A percentile compares a stretch with the other conserved stretches of the same genome.
Conservation (phyloP, 2,888 invertebrate species). For the Myopa testacea region DNA sequence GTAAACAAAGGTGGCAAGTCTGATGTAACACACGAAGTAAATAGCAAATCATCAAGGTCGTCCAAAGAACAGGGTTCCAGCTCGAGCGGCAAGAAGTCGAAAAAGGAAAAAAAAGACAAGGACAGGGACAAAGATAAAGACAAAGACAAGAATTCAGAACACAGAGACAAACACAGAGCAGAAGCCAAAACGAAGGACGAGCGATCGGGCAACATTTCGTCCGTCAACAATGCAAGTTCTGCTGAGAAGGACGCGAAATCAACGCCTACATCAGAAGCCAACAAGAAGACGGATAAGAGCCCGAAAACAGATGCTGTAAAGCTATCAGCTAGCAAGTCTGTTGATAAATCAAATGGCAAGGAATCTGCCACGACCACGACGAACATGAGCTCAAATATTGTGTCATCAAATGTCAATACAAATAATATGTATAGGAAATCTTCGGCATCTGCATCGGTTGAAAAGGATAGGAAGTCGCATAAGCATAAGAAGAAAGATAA, state of each 20-base stretch:
- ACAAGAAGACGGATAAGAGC: conserved; percentile 41
- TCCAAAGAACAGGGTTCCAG: conserved; percentile 53
- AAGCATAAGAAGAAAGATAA: conserved; percentile 77
- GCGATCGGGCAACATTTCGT: conserved; percentile 11
- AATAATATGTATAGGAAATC: conserved; percentile 54
- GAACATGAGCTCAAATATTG: conserved; percentile 24
- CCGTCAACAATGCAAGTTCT: conserved; percentile 42
- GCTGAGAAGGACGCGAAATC: conserved; percentile 43
- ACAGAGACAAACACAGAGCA: conserved; percentile 58
- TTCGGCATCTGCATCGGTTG: conserved; percentile 55
- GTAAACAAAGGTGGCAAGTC: conserved; percentile 52
- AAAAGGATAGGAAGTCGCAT: conserved; percentile 70
- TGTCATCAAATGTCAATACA: conserved; percentile 43
- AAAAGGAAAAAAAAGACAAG: conserved; percentile 74
- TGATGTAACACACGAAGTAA: conserved; percentile 37
- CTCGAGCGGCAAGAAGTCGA: conserved; percentile 68
- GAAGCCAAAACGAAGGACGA: conserved; percentile 40
- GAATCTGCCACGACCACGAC: conserved; percentile 45
- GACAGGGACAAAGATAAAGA: conserved; percentile 75
- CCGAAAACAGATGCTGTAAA: conserved; percentile 42
- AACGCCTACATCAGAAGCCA: conserved; percentile 19
- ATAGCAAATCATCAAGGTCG: conserved; percentile 29
- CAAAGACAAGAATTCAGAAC: conserved; percentile 71
- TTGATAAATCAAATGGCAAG: conserved; percentile 50
- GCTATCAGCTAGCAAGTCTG: conserved; percentile 50